Conservation (phyloP, 1,140 invertebrate species). For the Polypedilum pembai region DNA sequence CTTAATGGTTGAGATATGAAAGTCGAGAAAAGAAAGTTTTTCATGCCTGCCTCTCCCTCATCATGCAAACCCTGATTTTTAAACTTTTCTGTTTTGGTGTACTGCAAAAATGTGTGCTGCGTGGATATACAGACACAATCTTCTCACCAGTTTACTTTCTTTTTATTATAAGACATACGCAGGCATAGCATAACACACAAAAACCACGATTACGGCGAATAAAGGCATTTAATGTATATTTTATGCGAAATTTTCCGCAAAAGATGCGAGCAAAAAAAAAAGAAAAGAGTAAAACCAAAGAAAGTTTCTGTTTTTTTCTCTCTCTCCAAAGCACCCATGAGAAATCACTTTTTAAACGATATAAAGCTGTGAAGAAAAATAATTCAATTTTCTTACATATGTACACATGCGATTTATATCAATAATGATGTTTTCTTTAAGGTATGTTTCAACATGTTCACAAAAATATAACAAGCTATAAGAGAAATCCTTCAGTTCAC, state of each 20-base stretch:
- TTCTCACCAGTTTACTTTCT: neutral
- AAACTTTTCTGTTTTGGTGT: neutral
- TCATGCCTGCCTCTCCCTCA: neutral
- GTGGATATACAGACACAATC: neutral
- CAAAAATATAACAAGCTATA: too few species aligned
- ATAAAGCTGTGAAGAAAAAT: too few species aligned
- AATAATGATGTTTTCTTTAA: too few species aligned
- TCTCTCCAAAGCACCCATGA: neutral
- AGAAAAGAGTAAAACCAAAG: neutral
- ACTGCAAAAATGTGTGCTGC: neutral
- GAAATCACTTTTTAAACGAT: neutral
- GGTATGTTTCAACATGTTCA: too few species aligned
- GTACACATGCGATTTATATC: too few species aligned
- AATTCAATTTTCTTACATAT: too few species aligned
- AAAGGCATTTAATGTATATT: constrained; percentile 14
- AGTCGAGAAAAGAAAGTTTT: neutral
- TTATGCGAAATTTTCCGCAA: constrained; percentile 10
- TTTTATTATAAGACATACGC: neutral
- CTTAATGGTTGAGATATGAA: too few species aligned
- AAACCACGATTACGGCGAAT: constrained; percentile 1
- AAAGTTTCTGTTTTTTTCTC: neutral
- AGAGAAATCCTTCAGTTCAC: too few species aligned
- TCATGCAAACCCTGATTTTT: constrained; percentile 17
- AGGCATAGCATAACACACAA: neutral
- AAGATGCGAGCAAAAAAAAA: neutral